These are phyloP conservation scores for Stigmatopora nigra DNA, from an alignment of 2,113 vertebrate species.

Conservation along the genomic window DNA sequence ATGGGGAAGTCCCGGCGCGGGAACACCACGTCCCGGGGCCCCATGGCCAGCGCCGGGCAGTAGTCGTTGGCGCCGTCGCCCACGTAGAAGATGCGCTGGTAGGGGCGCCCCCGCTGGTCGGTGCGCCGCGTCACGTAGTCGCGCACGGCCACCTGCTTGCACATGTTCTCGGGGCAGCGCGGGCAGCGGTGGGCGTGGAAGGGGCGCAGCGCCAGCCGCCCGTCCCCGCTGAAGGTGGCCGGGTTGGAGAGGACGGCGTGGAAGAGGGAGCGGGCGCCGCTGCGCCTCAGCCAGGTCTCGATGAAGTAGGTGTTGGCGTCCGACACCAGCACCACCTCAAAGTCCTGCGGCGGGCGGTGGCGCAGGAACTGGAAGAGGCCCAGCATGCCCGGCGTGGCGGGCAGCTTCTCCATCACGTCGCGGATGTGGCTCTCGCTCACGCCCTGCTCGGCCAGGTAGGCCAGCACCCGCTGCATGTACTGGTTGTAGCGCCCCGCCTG, in stretches of 20 bases:
- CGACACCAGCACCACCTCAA: slow-evolving; percentile 87
- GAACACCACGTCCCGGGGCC: slow-evolving; percentile 78
- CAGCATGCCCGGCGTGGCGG: slow-evolving; percentile 81
- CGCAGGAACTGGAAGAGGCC: slow-evolving; percentile 83
- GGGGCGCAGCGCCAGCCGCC: slow-evolving; percentile 78
- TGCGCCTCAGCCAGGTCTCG: slow-evolving; percentile 75
- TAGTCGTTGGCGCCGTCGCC: slow-evolving; percentile 97
- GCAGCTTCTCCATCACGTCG: slow-evolving; percentile 78
- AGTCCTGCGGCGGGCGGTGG: slow-evolving; percentile 73
- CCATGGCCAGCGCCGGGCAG: slow-evolving; percentile 78
- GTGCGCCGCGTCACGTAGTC: slow-evolving; percentile 80
- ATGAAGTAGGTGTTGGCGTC: slow-evolving; percentile 91
- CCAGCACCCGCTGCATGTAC: slow-evolving; percentile 87
- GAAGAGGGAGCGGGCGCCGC: slow-evolving; percentile 75
- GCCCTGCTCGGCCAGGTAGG: slow-evolving; percentile 84
- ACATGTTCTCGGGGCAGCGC: slow-evolving; percentile 90
- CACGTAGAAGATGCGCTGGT: slow-evolving; percentile 83
- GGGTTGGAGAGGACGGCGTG: slow-evolving; percentile 88
- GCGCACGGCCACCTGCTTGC: slow-evolving; percentile 81
- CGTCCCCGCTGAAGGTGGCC: slow-evolving; percentile 75
- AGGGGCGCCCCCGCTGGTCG: slow-evolving; percentile 74
- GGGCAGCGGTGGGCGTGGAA: slow-evolving; percentile 87
- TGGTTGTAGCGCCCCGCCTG: slow-evolving; percentile 82
- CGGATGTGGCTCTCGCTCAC: slow-evolving; percentile 75
- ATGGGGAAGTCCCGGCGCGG: slow-evolving; percentile 85